Conservation (phyloP, 2,888 invertebrate species). For the Nesidiocoris tenuis region DNA sequence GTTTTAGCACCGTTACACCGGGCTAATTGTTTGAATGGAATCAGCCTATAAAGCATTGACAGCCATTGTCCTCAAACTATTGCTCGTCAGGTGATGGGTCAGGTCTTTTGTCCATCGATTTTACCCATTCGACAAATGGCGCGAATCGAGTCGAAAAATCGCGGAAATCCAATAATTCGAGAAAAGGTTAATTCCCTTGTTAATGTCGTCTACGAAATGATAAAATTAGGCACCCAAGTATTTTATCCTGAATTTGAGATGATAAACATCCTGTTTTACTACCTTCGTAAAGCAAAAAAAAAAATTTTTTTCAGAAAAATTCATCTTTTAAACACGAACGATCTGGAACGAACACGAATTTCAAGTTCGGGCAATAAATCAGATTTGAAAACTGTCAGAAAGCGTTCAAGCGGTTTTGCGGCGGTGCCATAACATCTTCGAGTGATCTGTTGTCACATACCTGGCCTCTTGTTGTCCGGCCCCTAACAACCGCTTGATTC, state of each 20-base stretch:
- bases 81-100: not conserved
- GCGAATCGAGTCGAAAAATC: no score
- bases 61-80: not conserved
- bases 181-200: not conserved
- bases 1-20: not conserved
- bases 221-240: no score
- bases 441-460: not conserved
- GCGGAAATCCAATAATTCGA: not conserved
- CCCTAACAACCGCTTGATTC: conserved; percentile 15
- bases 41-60: not conserved
- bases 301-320: not conserved
- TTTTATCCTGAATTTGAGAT: no score
- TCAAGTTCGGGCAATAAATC: not conserved
- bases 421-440: conserved; percentile 1
- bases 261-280: no score
- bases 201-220: no score
- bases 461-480: not conserved
- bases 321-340: not conserved
- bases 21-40: not conserved
- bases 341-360: not conserved
- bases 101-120: not conserved
- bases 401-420: not conserved
- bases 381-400: not conserved
- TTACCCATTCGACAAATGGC: no score
- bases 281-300: no score